A percentile compares a stretch with the other conserved stretches of the same genome.
These are phyloP conservation scores for Penaeus chinensis DNA, from an alignment of 1,140 invertebrate genomes.

Conservation along the genomic window DNA sequence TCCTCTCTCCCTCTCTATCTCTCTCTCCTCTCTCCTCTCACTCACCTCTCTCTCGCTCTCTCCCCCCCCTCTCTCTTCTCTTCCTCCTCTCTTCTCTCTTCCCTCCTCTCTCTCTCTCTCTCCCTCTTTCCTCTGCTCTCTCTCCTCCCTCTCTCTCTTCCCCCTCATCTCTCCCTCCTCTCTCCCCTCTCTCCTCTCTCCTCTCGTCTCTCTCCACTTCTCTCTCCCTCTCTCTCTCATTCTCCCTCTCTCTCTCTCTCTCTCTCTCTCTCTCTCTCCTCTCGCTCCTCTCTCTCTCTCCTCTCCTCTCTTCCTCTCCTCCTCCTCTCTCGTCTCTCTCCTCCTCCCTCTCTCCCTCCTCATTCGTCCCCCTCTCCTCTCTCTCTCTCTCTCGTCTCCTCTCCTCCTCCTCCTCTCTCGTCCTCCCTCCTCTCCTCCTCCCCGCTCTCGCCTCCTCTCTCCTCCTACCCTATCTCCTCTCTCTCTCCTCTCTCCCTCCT, in stretches of 20 bases:
- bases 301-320: not conserved
- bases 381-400: not conserved
- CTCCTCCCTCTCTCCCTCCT: not conserved
- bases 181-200: slow-evolving; percentile 5
- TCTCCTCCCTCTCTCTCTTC: not conserved
- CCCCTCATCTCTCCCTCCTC: not conserved
- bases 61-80: not conserved
- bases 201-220: slow-evolving; percentile 13
- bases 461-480: too few relatives aligned
- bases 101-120: not conserved
- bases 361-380: not conserved
- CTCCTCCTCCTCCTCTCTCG: not conserved
- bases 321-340: not conserved
- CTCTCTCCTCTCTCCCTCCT: not conserved
- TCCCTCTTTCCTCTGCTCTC: not conserved
- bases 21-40: not conserved
- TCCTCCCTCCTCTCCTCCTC: not conserved
- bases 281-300: not conserved
- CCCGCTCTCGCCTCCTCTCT: too few relatives aligned
- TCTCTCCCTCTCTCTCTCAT: slow-evolving; percentile 12
- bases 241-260: slow-evolving; percentile 27
- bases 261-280: not conserved
- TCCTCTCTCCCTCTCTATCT: not conserved
- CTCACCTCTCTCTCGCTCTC: not conserved
- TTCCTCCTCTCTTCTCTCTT: not conserved